Conservation (phyloP, 2,888 invertebrate genomes). For the Synergus itoensis region DNA sequence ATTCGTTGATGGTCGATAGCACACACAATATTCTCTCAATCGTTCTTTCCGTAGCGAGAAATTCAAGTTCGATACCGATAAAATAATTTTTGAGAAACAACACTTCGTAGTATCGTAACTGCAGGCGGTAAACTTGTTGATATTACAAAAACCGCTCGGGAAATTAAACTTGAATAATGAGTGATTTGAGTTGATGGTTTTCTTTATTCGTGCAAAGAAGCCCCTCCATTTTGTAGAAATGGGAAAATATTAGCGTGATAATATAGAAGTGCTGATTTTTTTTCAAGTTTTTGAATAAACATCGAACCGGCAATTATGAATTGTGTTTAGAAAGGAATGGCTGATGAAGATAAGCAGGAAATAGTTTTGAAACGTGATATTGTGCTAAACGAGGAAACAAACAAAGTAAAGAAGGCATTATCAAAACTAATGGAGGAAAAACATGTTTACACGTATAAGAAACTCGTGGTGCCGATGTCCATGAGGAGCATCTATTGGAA, state of each 20-base stretch:
- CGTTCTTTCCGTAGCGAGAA: slow-evolving; percentile 71
- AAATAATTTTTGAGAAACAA: slow-evolving; percentile 54
- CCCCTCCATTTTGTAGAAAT: slow-evolving; percentile 54
- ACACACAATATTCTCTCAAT: slow-evolving; percentile 60
- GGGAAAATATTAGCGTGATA: neutral
- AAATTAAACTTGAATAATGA: neutral
- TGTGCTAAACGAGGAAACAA: slow-evolving; percentile 51
- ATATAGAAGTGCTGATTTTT: neutral
- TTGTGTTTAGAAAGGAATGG: slow-evolving; percentile 35
- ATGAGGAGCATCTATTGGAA: slow-evolving; percentile 80
- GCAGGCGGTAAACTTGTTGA: slow-evolving; percentile 66
- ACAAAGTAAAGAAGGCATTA: slow-evolving; percentile 66
- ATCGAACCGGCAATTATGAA: neutral
- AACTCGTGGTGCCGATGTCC: slow-evolving; percentile 78
- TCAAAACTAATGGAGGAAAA: slow-evolving; percentile 76
- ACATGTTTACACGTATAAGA: slow-evolving; percentile 76
- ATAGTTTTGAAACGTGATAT: slow-evolving; percentile 42
- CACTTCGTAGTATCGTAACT: slow-evolving; percentile 52
- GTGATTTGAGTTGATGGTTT: neutral
- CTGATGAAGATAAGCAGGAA: slow-evolving; percentile 56
- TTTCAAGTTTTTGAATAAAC: neutral
- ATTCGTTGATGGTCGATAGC: slow-evolving; percentile 70
- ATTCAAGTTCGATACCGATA: slow-evolving; percentile 75
- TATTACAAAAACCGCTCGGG: neutral
- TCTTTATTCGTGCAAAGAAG: slow-evolving; percentile 16